phyloP scores from a whole-genome alignment of 2,888 invertebrate species.

The Cataglyphis cursor region DNA sequence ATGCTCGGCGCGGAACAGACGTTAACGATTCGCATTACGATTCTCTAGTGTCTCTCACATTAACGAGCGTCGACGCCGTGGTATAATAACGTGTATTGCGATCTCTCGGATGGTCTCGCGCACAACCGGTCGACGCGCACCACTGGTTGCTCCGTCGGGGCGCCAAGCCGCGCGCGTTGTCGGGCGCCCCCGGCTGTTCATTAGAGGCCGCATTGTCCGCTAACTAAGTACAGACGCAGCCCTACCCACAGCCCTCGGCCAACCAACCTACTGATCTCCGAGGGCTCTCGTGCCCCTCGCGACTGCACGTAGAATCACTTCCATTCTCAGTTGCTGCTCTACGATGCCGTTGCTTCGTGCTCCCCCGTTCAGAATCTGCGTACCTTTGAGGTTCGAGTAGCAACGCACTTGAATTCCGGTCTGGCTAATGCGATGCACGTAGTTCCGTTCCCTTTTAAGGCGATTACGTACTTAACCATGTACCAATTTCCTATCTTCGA shows the following conservation, averaged over 20 bases:
- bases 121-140: slow-evolving; percentile 80
- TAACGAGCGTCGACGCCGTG: slow-evolving; percentile 64
- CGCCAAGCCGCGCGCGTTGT: slow-evolving; percentile 65
- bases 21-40: slow-evolving; percentile 73
- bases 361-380: not conserved
- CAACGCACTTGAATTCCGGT: not conserved
- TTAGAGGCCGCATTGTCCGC: slow-evolving; percentile 87
- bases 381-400: slow-evolving; percentile 2
- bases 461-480: slow-evolving; percentile 6
- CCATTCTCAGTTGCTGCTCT: slow-evolving; percentile 47
- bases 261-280: slow-evolving; percentile 71
- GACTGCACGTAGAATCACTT: slow-evolving; percentile 67
- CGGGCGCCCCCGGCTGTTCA: slow-evolving; percentile 86
- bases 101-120: slow-evolving; percentile 83
- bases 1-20: slow-evolving; percentile 14
- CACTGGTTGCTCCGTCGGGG: slow-evolving; percentile 80
- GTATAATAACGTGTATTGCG: slow-evolving; percentile 80
- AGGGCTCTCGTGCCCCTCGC: slow-evolving; percentile 66
- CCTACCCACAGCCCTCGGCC: slow-evolving; percentile 71
- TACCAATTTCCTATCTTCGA: not conserved
- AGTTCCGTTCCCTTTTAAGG: not conserved
- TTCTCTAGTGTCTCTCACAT: slow-evolving; percentile 70
- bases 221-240: slow-evolving; percentile 85
- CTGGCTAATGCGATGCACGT: slow-evolving; percentile 14
- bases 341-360: slow-evolving; percentile 9